Conservation (phyloP, 2,888 invertebrate species). For the Argyra leucocephala region DNA sequence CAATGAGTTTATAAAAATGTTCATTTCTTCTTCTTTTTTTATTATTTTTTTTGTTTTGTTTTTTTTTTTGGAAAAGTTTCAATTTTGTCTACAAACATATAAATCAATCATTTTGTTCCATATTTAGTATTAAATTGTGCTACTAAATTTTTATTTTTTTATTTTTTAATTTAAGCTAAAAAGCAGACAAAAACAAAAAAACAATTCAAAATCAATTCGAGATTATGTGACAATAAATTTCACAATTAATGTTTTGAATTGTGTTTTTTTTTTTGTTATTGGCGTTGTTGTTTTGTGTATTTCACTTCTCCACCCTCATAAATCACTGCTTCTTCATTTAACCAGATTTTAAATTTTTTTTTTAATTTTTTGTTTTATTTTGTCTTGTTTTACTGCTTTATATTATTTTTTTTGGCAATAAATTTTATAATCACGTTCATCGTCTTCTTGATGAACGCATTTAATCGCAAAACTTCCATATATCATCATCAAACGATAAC, state of each 20-base stretch:
- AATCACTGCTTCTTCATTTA: neutral
- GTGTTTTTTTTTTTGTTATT: no score
- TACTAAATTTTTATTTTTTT: neutral
- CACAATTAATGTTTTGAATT: neutral
- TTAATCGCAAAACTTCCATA: neutral
- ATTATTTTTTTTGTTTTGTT: no score
- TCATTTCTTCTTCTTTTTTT: no score
- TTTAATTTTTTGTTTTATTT: no score
- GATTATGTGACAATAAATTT: neutral
- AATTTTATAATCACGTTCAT: conserved; percentile 5
- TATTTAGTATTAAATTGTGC: conserved; percentile 1
- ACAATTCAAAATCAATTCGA: neutral
- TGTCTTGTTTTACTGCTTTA: no score
- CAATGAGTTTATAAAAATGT: no score
- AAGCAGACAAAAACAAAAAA: neutral
- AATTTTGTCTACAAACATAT: neutral
- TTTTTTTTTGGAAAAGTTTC: no score
- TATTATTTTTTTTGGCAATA: neutral
- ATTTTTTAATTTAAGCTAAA: no score
- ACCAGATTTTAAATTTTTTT: neutral
- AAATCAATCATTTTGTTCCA: neutral
- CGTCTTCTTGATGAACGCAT: neutral
- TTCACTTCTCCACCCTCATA: neutral
- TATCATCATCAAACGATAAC: neutral
- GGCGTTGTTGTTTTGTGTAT: neutral